Percentiles rank a stretch among this genome's conserved stretches.
These are phyloP conservation scores for Crotalus viridis DNA, from an alignment of 2,113 vertebrate genomes.

Conservation along the genomic window DNA sequence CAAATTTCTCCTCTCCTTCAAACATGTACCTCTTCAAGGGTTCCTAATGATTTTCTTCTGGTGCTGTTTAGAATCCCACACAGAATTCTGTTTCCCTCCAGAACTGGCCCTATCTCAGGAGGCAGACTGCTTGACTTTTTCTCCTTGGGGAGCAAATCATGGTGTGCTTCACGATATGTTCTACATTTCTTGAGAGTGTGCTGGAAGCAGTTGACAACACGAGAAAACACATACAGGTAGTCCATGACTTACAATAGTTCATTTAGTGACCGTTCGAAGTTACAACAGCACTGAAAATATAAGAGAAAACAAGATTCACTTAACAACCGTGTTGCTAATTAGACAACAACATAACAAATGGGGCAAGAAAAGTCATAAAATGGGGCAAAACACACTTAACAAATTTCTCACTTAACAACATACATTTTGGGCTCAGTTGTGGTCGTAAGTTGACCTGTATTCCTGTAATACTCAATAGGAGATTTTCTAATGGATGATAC, in stretches of 20 bases:
- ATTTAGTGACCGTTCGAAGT: neutral
- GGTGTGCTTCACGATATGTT: neutral
- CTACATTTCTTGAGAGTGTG: neutral
- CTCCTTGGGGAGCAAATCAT: neutral
- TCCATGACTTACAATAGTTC: neutral
- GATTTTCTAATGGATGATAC: neutral
- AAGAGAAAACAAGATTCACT: neutral
- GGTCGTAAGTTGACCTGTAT: neutral
- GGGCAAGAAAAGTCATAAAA: neutral
- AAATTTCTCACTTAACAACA: neutral
- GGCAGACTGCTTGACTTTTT: neutral
- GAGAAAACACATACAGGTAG: neutral
- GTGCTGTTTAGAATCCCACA: neutral
- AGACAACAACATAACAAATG: neutral
- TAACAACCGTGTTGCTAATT: neutral
- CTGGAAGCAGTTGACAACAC: neutral
- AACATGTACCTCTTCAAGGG: neutral
- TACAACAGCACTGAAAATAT: neutral
- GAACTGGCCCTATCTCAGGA: neutral
- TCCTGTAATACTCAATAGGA: neutral
- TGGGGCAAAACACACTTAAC: neutral
- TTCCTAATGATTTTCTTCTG: neutral
- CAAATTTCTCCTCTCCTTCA: neutral
- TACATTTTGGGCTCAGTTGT: neutral
- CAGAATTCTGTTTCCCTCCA: neutral